These are phyloP conservation scores for Dynastes hyllus DNA, from an alignment of 2,888 invertebrate species.

Conservation along the genomic window DNA sequence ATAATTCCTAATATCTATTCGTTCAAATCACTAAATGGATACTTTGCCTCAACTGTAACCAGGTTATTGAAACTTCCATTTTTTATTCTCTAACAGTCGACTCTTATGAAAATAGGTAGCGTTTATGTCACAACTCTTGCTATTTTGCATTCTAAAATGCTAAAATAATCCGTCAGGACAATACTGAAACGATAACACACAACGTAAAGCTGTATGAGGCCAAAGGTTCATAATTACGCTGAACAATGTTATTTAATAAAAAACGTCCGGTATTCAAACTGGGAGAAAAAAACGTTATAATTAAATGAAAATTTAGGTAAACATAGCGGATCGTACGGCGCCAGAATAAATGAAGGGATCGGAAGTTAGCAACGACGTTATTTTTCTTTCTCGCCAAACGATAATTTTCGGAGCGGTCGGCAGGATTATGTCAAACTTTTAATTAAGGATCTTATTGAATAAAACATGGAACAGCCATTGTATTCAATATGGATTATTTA, in stretches of 20 bases:
- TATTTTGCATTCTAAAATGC: background rate
- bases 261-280: slow-evolving; percentile 23
- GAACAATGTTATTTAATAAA: slow-evolving; percentile 22
- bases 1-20: no score
- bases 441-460: background rate
- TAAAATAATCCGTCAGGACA: background rate
- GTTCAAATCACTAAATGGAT: no score
- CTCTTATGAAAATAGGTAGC: no score
- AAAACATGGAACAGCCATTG: background rate
- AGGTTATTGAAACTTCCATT: no score
- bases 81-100: no score
- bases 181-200: background rate
- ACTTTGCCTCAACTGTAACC: no score
- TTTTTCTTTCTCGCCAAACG: background rate
- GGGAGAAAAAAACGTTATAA: slow-evolving; percentile 17
- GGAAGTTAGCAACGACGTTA: background rate
- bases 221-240: slow-evolving; percentile 6
- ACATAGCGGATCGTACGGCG: slow-evolving; percentile 1
- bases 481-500: background rate
- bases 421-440: background rate
- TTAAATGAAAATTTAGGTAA: slow-evolving; percentile 36
- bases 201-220: background rate
- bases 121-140: background rate
- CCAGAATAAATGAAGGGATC: background rate
- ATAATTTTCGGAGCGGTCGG: background rate